These are phyloP conservation scores for Cyrtodaria siliqua DNA, from an alignment of 2,888 invertebrate species.

Conservation along the genomic window DNA sequence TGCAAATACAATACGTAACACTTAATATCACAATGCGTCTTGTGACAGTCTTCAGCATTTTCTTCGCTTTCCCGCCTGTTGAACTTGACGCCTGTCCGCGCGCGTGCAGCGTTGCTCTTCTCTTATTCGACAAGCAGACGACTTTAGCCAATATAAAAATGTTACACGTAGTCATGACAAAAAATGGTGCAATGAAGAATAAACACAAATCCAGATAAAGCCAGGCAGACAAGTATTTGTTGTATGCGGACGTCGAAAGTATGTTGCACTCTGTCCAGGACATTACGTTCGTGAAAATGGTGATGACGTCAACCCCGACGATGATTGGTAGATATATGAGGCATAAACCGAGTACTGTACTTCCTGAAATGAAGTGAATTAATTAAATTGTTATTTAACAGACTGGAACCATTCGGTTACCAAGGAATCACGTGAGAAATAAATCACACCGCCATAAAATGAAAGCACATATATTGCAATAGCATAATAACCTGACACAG, in stretches of 20 bases:
- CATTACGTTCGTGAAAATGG: slow-evolving; percentile 7
- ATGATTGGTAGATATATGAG: slow-evolving; percentile 43
- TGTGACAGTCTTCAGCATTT: slow-evolving; percentile 59
- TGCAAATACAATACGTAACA: slow-evolving; percentile 50
- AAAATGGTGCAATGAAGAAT: slow-evolving; percentile 54
- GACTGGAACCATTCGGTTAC: no score
- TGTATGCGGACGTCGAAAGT: slow-evolving; percentile 31
- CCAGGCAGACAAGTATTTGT: slow-evolving; percentile 38
- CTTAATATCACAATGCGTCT: slow-evolving; percentile 52
- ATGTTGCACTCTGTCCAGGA: slow-evolving; percentile 42
- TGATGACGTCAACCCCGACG: slow-evolving; percentile 37
- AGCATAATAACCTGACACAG: no score
- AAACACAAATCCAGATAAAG: slow-evolving; percentile 50
- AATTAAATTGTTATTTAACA: no score
- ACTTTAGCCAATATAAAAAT: slow-evolving; percentile 54
- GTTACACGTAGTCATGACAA: slow-evolving; percentile 50
- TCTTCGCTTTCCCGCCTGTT: slow-evolving; percentile 23
- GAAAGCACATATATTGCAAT: no score
- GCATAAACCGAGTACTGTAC: slow-evolving; percentile 21
- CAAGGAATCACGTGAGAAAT: no score
- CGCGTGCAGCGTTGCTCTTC: slow-evolving; percentile 3
- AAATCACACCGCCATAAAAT: no score
- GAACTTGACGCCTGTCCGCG: slow-evolving; percentile 13
- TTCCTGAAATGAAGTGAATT: slow-evolving; percentile 30
- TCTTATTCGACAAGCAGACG: slow-evolving; percentile 30